Conservation (phyloP, 2,888 invertebrate genomes). For the Germaria angustata region DNA sequence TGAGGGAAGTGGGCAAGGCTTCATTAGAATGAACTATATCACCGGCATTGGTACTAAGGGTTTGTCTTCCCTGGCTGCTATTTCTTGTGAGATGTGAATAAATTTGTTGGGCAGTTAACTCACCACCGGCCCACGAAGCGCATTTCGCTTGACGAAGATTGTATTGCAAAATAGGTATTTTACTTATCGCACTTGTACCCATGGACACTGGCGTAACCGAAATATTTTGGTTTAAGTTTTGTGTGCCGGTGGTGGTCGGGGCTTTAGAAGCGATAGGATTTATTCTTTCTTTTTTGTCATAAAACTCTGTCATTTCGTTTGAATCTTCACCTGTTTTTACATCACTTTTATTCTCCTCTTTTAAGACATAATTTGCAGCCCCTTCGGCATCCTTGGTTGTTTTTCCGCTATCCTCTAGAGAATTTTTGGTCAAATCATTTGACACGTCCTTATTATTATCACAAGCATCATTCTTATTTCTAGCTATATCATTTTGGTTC, state of each 20-base stretch:
- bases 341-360: slow-evolving; percentile 17
- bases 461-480: neutral
- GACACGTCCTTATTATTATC: neutral
- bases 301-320: slow-evolving; percentile 25
- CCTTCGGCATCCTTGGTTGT: neutral
- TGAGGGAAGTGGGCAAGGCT: slow-evolving; percentile 23
- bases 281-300: slow-evolving; percentile 25
- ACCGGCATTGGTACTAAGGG: slow-evolving; percentile 46
- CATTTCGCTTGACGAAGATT: slow-evolving; percentile 85
- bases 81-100: slow-evolving; percentile 33
- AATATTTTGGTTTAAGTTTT: slow-evolving; percentile 31
- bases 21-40: slow-evolving; percentile 47
- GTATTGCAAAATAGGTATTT: slow-evolving; percentile 84
- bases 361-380: neutral
- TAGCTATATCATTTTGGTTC: neutral
- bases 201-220: neutral
- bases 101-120: slow-evolving; percentile 69
- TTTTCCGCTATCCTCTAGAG: neutral
- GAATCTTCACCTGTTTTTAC: slow-evolving; percentile 47
- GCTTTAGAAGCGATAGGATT: neutral
- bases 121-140: slow-evolving; percentile 85
- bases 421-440: neutral
- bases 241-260: slow-evolving; percentile 15
- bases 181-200: slow-evolving; percentile 80
- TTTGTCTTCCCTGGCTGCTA: slow-evolving; percentile 44